Evolutionary conservation across 2,888 invertebrate species (phyloP).

Genomic region (Cheilosia variabilis): DNA sequence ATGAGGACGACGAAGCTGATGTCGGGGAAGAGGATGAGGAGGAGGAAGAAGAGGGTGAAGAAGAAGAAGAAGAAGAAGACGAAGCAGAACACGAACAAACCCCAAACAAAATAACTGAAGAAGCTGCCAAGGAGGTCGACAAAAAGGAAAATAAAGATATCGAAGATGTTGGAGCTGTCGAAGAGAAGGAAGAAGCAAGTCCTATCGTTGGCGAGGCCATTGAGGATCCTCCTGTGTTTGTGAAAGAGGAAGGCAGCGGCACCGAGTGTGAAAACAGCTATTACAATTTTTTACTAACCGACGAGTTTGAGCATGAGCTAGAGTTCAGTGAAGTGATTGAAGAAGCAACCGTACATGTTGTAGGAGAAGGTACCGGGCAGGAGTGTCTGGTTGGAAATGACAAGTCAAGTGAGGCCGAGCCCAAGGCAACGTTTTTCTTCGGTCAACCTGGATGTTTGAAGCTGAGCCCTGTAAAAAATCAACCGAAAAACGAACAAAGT

Average conservation of each 20-base stretch:
- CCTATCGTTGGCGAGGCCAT: conserved; percentile 87
- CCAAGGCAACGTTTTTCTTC: conserved; percentile 83
- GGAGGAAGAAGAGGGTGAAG: conserved; percentile 78
- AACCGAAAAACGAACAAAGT: conserved; percentile 76
- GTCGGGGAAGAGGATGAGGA: conserved; percentile 78
- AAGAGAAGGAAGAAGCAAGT: conserved; percentile 58
- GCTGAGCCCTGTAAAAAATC: conserved; percentile 81
- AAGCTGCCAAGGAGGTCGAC: conserved; percentile 8
- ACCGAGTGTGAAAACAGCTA: conserved; percentile 85
- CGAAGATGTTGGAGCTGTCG: conserved; percentile 2
- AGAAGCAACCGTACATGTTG: conserved; percentile 87
- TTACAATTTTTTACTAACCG: conserved; percentile 9
- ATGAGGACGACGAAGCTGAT: conserved; percentile 79
- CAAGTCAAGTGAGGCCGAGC: conserved; percentile 78
- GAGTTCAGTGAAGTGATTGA: conserved; percentile 88
- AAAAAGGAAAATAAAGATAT: neutral
- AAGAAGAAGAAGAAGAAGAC: conserved; percentile 76
- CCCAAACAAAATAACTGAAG: conserved; percentile 2
- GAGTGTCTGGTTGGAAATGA: conserved; percentile 90
- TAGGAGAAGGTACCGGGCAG: conserved; percentile 89
- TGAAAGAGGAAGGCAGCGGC: conserved; percentile 89
- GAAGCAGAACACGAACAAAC: conserved; percentile 63
- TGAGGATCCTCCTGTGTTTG: conserved; percentile 89
- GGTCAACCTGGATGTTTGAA: conserved; percentile 84
- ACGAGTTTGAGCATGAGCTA: conserved; percentile 29